Conservation (phyloP, 2,888 invertebrate genomes). For the Vesta saturnalis region DNA sequence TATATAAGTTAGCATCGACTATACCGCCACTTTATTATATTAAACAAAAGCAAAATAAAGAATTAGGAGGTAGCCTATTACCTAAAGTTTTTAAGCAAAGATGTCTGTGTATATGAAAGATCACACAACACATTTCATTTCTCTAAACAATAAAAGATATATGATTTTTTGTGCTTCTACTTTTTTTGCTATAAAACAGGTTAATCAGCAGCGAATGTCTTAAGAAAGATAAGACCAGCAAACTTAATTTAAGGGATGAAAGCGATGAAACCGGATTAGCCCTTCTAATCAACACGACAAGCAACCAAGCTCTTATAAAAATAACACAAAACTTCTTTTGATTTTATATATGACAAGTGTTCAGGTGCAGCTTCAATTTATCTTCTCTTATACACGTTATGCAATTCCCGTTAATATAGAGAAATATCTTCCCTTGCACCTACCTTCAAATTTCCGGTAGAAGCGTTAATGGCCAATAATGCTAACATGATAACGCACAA, state of each 20-base stretch:
- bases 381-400: no score
- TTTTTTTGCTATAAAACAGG: slow-evolving; percentile 33
- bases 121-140: neutral
- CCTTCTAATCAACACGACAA: slow-evolving; percentile 37
- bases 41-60: neutral
- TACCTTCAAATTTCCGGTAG: slow-evolving; percentile 57
- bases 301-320: slow-evolving; percentile 24
- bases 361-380: neutral
- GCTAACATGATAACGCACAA: slow-evolving; percentile 48
- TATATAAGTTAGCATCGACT: neutral
- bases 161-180: slow-evolving; percentile 20
- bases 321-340: slow-evolving; percentile 26
- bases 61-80: no score
- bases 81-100: no score
- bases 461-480: slow-evolving; percentile 56
- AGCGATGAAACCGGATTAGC: slow-evolving; percentile 36
- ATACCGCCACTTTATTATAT: neutral
- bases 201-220: slow-evolving; percentile 37
- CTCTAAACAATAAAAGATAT: slow-evolving; percentile 20
- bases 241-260: slow-evolving; percentile 40
- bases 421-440: slow-evolving; percentile 44
- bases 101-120: no score
- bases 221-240: slow-evolving; percentile 34
- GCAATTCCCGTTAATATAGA: slow-evolving; percentile 14
- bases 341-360: neutral